phyloP scores from a whole-genome alignment of 2,888 invertebrate species.

The Crocallis elinguaria region DNA sequence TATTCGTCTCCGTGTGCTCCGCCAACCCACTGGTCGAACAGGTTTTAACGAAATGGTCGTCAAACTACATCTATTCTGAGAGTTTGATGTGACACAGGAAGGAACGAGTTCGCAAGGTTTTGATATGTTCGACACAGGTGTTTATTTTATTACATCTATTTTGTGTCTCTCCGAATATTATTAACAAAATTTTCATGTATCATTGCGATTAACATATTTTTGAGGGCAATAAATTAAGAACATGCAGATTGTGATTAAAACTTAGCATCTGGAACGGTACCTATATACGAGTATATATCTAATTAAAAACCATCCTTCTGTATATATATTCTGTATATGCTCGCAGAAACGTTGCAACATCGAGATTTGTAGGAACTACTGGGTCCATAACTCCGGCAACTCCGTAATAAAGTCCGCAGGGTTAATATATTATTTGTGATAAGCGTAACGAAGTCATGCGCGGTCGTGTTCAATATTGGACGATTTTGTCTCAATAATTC shows the following conservation, averaged over 20 bases:
- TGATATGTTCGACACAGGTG: neutral
- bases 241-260: no score
- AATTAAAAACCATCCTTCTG: slow-evolving; percentile 41
- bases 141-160: neutral
- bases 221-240: no score
- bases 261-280: no score
- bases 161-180: no score
- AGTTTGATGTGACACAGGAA: slow-evolving; percentile 28
- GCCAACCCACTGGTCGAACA: slow-evolving; percentile 15
- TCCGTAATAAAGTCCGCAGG: slow-evolving; percentile 28
- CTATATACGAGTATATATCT: no score
- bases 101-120: slow-evolving; percentile 25
- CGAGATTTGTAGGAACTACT: slow-evolving; percentile 15
- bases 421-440: slow-evolving; percentile 42
- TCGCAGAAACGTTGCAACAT: slow-evolving; percentile 30
- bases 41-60: slow-evolving; percentile 20
- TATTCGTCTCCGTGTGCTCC: slow-evolving; percentile 7
- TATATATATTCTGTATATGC: no score
- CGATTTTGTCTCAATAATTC: slow-evolving; percentile 78
- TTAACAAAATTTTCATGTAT: no score
- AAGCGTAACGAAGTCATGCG: slow-evolving; percentile 70
- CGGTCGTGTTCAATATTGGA: slow-evolving; percentile 70
- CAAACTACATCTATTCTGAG: slow-evolving; percentile 8
- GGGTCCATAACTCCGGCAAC: slow-evolving; percentile 20
- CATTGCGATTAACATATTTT: no score